Evolutionary conservation across 2,113 vertebrate species (phyloP), one percentile per base, ranked within the genome.

Genomic region (Callospermophilus lateralis): DNA sequence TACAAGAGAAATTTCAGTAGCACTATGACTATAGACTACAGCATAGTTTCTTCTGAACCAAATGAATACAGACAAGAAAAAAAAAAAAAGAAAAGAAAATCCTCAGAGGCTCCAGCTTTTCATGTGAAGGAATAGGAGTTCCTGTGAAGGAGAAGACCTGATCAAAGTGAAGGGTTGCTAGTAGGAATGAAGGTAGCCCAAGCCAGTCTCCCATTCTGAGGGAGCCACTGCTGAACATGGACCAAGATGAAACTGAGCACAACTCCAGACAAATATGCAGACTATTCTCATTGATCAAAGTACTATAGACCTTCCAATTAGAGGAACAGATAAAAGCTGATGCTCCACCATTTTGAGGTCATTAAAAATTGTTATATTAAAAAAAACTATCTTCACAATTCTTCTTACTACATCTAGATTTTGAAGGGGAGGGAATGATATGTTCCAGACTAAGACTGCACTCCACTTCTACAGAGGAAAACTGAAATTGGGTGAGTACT

Each of bases 81-180:
- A 85, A 0, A 42, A 42, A 42, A 1, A 42, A 42, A 42, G 6
- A 42, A 42, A n/a, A n/a, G n/a, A n/a, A n/a, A n/a, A n/a, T n/a
- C n/a, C 1, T 22, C 30, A 70, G 63, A 92, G 10, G 1, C 42
- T 42, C 13, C 5, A 53, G 24, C 0, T 1, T 8, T 80, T 48
- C 12, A 20, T 51, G 30, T 65, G 34, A 68, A 37, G 15, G 22
- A 9, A 65, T 19, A 88, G 58, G 16, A 26, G 8, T 63, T 63
- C 61, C 61, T 63, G 61, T 19, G 4, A 39, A 42, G 10, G 4
- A 1, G 17, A 24, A 1, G 12, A 30, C 26, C 1, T 28, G 6
- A 22, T 37, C 10, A 24, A 11, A 3, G 2, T 1, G 1, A 78
- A 84, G 12, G 7, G 6, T 19, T 28, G 4, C 6, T 45, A n/a